A percentile compares a stretch with the other conserved stretches of the same genome.
Conservation (phyloP, 2,888 invertebrate species). For the Drosophila percnosoma region DNA sequence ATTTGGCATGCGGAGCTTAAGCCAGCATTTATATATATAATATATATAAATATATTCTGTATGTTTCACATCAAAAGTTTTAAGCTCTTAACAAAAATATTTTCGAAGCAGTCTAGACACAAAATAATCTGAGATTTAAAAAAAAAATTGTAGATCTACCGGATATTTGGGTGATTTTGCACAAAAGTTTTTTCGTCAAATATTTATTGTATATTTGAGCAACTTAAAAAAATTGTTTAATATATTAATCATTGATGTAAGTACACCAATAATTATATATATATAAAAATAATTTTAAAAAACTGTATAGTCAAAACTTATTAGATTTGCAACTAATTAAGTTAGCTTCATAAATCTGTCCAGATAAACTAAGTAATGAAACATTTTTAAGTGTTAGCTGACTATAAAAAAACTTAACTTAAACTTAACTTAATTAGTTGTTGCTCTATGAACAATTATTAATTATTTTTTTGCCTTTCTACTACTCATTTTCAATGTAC, state of each 20-base stretch:
- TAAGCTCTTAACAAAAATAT: not conserved
- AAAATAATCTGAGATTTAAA: not conserved
- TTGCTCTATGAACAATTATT: not conserved
- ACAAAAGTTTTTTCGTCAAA: not conserved
- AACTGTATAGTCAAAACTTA: not conserved
- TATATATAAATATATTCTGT: not conserved
- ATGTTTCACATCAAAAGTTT: not conserved
- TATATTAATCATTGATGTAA: not conserved
- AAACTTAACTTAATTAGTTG: not conserved
- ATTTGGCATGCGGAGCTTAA: not conserved
- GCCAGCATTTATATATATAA: not conserved
- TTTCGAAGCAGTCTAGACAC: not conserved
- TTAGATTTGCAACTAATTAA: not conserved
- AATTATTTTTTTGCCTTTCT: too few relatives aligned
- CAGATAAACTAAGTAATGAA: not conserved
- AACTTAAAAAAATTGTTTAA: not conserved
- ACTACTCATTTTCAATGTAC: not conserved
- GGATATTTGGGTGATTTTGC: not conserved
- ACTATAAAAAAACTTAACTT: not conserved
- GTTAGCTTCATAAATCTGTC: not conserved
- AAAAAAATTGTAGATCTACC: not conserved
- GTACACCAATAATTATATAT: not conserved
- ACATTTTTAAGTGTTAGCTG: not conserved
- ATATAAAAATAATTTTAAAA: not conserved
- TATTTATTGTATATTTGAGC: not conserved